Conservation (phyloP, 53 echinoderm and acorn worm genomes). For the Echinarachnius parma region DNA sequence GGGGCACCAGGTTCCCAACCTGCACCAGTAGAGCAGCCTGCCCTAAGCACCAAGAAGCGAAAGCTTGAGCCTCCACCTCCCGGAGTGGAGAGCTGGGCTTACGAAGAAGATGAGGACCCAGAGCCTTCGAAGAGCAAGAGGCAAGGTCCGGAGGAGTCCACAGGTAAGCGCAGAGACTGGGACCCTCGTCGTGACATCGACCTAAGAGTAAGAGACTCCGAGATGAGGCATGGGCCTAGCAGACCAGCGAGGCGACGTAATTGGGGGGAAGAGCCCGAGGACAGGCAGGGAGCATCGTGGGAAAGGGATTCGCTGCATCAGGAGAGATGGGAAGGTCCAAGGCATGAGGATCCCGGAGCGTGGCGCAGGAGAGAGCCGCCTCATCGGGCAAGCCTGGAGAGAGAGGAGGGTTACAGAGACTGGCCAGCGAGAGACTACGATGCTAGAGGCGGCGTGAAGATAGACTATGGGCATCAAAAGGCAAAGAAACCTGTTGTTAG, state of each 20-base stretch:
- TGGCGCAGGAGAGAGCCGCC: neutral
- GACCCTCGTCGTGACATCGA: neutral
- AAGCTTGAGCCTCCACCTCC: conserved; percentile 40
- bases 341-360: neutral
- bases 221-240: neutral
- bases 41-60: conserved; percentile 30
- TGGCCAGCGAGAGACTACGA: conserved; percentile 16
- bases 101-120: conserved; percentile 20
- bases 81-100: conserved; percentile 34
- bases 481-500: neutral
- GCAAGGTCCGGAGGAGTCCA: neutral
- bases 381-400: neutral
- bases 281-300: neutral
- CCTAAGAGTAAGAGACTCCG: no score
- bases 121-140: neutral
- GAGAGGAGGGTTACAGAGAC: neutral
- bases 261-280: neutral
- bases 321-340: conserved; percentile 2
- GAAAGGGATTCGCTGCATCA: conserved; percentile 2
- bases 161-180: neutral
- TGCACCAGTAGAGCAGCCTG: no score
- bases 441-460: neutral
- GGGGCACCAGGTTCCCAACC: no score
- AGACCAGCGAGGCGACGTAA: neutral
- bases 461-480: neutral